Evolutionary conservation across 2,797 vertebrate genomes (phyloP).

Genomic region (Poeciliopsis presidionis): DNA sequence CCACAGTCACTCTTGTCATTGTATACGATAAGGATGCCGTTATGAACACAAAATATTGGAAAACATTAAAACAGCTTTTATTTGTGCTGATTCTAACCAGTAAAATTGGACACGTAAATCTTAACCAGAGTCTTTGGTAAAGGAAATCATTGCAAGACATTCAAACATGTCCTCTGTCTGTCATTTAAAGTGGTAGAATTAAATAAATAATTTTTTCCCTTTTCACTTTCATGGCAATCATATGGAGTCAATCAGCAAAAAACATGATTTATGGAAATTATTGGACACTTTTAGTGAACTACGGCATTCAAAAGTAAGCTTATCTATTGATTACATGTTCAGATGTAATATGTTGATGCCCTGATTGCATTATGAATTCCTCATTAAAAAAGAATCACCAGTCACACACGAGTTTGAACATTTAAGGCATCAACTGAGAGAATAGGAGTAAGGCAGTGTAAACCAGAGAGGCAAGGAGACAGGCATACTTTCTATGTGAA

Average conservation of each 20-base stretch:
- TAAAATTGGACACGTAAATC: neutral
- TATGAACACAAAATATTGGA: neutral
- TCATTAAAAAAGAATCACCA: neutral
- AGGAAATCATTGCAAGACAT: neutral
- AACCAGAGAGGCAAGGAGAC: neutral
- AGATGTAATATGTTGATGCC: neutral
- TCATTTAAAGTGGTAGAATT: neutral
- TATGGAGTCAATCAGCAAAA: neutral
- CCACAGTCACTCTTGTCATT: neutral
- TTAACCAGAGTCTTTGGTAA: neutral
- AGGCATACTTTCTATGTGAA: neutral
- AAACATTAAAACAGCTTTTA: neutral
- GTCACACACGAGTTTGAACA: neutral
- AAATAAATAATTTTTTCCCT: neutral
- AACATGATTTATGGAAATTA: neutral
- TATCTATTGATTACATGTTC: constrained; percentile 1
- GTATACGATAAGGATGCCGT: neutral
- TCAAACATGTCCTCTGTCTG: neutral
- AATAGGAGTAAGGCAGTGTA: neutral
- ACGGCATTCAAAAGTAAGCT: neutral
- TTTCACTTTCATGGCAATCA: neutral
- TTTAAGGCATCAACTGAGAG: neutral
- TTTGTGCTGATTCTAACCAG: neutral
- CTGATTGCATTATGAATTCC: neutral
- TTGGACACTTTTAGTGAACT: neutral